phyloP scores from a whole-genome alignment of 2,888 invertebrate species.

The Lacanobia wlatinum region DNA sequence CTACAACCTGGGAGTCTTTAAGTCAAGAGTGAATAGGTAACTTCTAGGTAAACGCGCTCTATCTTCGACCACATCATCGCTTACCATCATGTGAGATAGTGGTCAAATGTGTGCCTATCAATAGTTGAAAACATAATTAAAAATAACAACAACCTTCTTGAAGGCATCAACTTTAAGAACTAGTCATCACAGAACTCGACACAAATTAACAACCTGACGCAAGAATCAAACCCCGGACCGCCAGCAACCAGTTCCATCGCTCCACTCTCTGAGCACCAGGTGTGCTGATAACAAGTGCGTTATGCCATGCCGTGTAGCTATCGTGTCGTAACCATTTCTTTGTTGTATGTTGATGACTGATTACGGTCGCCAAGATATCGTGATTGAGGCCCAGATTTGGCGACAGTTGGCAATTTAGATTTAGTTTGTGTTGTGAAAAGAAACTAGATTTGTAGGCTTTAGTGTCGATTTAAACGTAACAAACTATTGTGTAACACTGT shows the following conservation, averaged over 20 bases:
- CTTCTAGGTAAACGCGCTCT: no score
- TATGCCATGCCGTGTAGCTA: constrained; percentile 29
- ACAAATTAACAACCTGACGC: constrained; percentile 54
- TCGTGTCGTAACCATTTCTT: constrained; percentile 29
- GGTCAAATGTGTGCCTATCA: no score
- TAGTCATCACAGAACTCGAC: constrained; percentile 26
- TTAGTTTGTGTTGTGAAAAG: constrained; percentile 22
- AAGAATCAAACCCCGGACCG: constrained; percentile 55
- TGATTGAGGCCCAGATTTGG: constrained; percentile 36
- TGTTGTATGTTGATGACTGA: constrained; percentile 19
- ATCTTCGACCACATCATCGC: no score
- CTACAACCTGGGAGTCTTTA: no score
- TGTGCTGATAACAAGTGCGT: constrained; percentile 64
- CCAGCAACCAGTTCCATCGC: constrained; percentile 47
- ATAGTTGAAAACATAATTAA: no score
- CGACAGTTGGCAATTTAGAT: constrained; percentile 38
- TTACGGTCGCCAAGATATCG: constrained; percentile 13
- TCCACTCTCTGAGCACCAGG: constrained; percentile 54
- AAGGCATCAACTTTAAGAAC: neutral
- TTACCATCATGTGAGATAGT: no score
- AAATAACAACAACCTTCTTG: neutral
- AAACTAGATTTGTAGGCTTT: constrained; percentile 12
- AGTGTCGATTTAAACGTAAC: constrained; percentile 1
- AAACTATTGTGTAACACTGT: neutral
- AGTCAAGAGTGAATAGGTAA: no score